Base-by-base conservation (phyloP, 2,888 invertebrate species). In the Ctena decussata region DNA sequence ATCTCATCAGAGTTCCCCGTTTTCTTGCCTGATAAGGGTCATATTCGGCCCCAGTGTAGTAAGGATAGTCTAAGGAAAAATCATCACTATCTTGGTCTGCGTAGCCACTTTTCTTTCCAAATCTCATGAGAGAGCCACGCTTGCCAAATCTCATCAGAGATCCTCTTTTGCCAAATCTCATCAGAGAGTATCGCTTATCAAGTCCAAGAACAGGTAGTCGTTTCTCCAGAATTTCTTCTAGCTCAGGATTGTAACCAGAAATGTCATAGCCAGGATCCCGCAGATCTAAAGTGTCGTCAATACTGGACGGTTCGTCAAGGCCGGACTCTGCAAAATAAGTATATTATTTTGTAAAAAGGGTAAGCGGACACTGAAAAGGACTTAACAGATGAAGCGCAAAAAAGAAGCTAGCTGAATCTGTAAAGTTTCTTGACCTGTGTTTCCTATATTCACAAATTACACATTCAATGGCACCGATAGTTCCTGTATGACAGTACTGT, bases 101-200 rank as follows among this genome's bases (percentile, higher is more conserved):
- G 32, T 69, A 73, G 6, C 53, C 70, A 24, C 49, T 46, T 65
- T 69, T 57, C 71, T 83, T 83, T 53, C 82, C 82, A 49, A 83
- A 83, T 41, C 82, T 32, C 82, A 83, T 83, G 6, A 79, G 37
- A 8, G 83, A 85, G 5, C 78, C 72, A 6, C 87, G 80, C 44
- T 88, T 88, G 6, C 87, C 87, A 46, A 88, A 88, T 46, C 87
- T 30, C 37, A 88, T 41, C 0, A 88, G 74, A 30, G 80, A 80
- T 49, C 87, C 85, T 27, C 87, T 80, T 69, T 88, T 88, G 21
- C 87, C 87, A 49, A 88, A 88, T 21, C 87, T 72, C 74, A 88
- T 81, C 12, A 85, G 57, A 15, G 87, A 87, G 12, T 83, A 27
- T 35, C 87, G 78, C 73, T 88, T 88, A 35, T 18, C 65, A 18